Evolutionary conservation across 2,113 vertebrate genomes (phyloP), one percentile per base, ranked within the genome.

Genomic region (Rhipidura dahli): DNA sequence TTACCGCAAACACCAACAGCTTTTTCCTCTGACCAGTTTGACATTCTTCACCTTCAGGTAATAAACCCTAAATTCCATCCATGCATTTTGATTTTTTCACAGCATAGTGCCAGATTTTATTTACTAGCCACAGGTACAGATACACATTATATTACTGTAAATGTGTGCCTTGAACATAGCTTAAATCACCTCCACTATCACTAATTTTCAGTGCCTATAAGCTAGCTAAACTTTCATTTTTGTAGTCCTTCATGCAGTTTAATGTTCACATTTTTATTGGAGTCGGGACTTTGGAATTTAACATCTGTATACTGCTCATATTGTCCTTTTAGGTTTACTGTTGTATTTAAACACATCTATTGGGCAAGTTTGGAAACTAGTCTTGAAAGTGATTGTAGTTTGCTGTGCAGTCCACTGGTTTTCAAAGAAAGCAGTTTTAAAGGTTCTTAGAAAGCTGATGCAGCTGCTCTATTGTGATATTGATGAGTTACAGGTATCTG

Each of bases 41-140:
- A 98, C 98, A 98, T 98, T 98, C 98, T 98, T 98, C 99, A 98
- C 98, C 97, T 98, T 97, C 98, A 99, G 99, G 99, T 99, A 99
- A 99, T 98, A 98, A 98, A 98, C 96, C 98, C 97, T 98, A 97
- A 97, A 98, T 98, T 98, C 97, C 96, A 97, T 98, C 96, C 93
- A 84, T 98, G 97, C 91, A 71, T 98, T 98, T 98, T 97, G 94
- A 96, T 97, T 96, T 95, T 97, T 89, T 60, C 77, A 31, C 95
- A 97, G 94, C 95, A 61, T 90, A 96, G 93, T 98, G 97, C 97
- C 95, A 98, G 94, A 70, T 97, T 97, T 97, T 98, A 96, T 97
- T 96, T 96, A 95, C 83, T 97, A 93, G 91, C 96, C 87, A 91
- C 90, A 93, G 94, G 79, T 90, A 95, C 82, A 89, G 77, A 73